These are phyloP conservation scores for Amphimedon queenslandica DNA, from an alignment of 37 sponge, comb jelly and placozoan genomes.

Conservation along the genomic window DNA sequence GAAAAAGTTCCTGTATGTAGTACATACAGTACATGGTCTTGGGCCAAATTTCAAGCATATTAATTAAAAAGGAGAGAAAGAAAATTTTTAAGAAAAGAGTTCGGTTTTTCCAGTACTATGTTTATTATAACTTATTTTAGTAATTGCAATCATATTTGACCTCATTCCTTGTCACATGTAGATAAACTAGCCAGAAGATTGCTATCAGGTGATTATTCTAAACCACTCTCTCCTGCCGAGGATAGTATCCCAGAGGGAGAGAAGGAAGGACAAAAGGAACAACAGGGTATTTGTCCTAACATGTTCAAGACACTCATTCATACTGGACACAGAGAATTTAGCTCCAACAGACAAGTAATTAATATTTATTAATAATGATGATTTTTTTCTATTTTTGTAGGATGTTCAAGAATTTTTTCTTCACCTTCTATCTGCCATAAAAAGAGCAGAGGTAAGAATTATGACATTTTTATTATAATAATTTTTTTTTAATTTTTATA, in stretches of 20 bases:
- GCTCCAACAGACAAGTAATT: conserved; percentile 61
- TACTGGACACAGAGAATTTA: conserved; percentile 83
- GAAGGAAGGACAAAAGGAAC: conserved; percentile 17
- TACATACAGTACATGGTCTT: too few species aligned
- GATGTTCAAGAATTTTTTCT: conserved; percentile 89
- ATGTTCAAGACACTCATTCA: conserved; percentile 86
- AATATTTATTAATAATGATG: neutral
- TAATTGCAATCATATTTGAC: neutral
- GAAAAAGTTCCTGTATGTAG: too few species aligned
- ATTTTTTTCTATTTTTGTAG: conserved; percentile 7
- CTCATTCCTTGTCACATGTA: too few species aligned
- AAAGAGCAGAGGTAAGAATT: conserved; percentile 41
- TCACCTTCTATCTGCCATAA: conserved; percentile 64
- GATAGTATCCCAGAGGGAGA: neutral
- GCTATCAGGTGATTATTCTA: conserved; percentile 73
- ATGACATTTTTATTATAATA: neutral
- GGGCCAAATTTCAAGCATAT: too few species aligned
- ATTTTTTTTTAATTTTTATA: neutral
- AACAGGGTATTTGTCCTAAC: conserved; percentile 52
- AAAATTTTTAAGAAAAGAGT: too few species aligned
- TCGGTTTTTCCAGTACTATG: too few species aligned
- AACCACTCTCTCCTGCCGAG: conserved; percentile 16
- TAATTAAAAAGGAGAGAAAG: too few species aligned
- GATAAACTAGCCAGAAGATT: conserved; percentile 70
- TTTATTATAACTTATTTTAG: neutral